Evolutionary conservation across 2,888 invertebrate genomes (phyloP).

Genomic region (Parnassius orleans): DNA sequence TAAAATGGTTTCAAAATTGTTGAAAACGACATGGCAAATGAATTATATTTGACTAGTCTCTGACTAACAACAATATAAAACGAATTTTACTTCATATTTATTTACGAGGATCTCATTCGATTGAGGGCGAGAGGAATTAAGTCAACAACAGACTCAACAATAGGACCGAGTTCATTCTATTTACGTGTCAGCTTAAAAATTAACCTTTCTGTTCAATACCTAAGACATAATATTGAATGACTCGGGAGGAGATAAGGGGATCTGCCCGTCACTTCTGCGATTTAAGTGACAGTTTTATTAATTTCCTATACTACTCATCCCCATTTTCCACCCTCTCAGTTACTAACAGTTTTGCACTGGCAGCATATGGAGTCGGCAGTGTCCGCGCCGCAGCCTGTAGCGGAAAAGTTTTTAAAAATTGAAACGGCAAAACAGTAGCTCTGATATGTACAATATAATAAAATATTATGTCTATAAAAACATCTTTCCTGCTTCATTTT

Average conservation of each 20-base stretch:
- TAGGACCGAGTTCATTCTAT: slow-evolving; percentile 52
- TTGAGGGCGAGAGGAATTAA: slow-evolving; percentile 66
- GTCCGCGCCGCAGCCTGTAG: slow-evolving; percentile 43
- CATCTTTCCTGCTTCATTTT: too few species aligned
- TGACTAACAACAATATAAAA: slow-evolving; percentile 35
- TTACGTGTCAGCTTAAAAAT: slow-evolving; percentile 37
- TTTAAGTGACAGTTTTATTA: slow-evolving; percentile 89
- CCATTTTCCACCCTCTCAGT: slow-evolving; percentile 68
- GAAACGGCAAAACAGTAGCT: slow-evolving; percentile 22
- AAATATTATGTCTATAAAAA: too few species aligned
- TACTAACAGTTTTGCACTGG: slow-evolving; percentile 66
- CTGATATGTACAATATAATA: neutral
- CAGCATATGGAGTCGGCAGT: slow-evolving; percentile 65
- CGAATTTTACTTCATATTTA: slow-evolving; percentile 56
- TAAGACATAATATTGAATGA: slow-evolving; percentile 54
- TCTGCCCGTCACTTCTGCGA: slow-evolving; percentile 70
- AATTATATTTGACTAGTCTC: slow-evolving; percentile 31
- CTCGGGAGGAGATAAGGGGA: slow-evolving; percentile 52
- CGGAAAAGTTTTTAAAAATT: slow-evolving; percentile 42
- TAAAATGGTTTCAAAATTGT: slow-evolving; percentile 15
- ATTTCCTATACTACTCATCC: slow-evolving; percentile 82
- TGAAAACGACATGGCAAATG: slow-evolving; percentile 20
- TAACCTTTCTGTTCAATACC: slow-evolving; percentile 37
- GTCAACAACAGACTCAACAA: slow-evolving; percentile 72
- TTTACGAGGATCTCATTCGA: slow-evolving; percentile 62